These are phyloP conservation scores for Smutsia temminckii DNA, from an alignment of 2,797 vertebrate species.

Conservation along the genomic window DNA sequence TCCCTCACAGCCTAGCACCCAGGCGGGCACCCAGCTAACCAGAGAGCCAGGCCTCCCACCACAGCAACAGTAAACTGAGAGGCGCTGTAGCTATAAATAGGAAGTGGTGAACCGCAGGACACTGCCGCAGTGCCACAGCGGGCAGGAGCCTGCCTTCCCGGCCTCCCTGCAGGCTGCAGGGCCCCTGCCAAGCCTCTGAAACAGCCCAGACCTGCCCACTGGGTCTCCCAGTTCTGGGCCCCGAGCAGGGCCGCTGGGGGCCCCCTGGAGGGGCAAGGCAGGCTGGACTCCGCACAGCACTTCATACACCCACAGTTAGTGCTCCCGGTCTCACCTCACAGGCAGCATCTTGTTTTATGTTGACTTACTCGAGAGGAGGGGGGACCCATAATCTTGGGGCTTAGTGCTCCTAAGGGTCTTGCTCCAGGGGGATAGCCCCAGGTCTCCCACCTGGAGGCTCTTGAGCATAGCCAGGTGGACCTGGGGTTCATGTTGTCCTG, in stretches of 20 bases:
- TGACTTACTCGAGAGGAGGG: not conserved
- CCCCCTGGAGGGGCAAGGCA: too few relatives aligned
- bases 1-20: slow-evolving; percentile 23
- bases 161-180: not conserved
- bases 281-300: not conserved
- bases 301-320: not conserved
- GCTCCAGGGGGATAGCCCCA: not conserved
- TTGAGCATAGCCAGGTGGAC: not conserved
- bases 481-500: not conserved
- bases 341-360: not conserved
- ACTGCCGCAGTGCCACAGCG: not conserved
- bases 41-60: slow-evolving; percentile 50
- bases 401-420: not conserved
- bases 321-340: not conserved
- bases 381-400: too few relatives aligned
- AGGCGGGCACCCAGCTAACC: slow-evolving; percentile 29
- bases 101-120: slow-evolving; percentile 54
- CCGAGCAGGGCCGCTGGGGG: not conserved
- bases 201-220: not conserved
- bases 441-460: not conserved
- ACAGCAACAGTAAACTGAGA: slow-evolving; percentile 65
- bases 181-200: not conserved
- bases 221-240: not conserved
- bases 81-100: slow-evolving; percentile 67
- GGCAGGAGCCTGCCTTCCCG: not conserved